Evolutionary conservation across 2,797 vertebrate genomes (phyloP), one percentile per base, ranked within the genome.

Genomic region (Chanos chanos): DNA sequence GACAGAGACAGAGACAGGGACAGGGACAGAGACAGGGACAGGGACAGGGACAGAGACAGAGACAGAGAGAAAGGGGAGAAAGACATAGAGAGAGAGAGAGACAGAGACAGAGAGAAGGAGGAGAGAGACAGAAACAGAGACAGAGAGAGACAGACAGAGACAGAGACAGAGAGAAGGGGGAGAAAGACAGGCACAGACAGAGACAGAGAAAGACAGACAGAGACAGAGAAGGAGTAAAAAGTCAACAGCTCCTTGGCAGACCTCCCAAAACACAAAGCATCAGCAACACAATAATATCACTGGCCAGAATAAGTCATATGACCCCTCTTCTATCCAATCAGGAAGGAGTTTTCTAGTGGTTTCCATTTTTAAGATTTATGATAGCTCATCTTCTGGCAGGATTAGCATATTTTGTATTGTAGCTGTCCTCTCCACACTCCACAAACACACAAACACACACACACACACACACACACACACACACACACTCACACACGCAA

Each of bases 141-240:
- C n/a, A 68, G 64, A 50, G 58, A 53, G 68, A 57, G 64, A 63
- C 54, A 52, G 50, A 41, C 64, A 36, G 9, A 45, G 10, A 43
- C 22, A 30, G 41, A 41, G 61, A 65, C 64, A 45, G 53, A 59
- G 51, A 63, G 50, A 16, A 19, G 30, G 33, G 50, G 24, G 19
- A 56, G n/a, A 59, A 65, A 57, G 70, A 64, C 66, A 67, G 48
- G 70, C 48, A 19, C 52, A 73, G 69, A 64, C 70, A 76, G 74
- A 37, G 30, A 61, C 22, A 25, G 9, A 45, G 36, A 43, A 19
- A 31, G 27, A 40, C 12, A 43, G 48, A 41, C 36, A 25, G 37
- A 44, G 22, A 54, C 37, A 37, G 13, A 30, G 13, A n/a, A 30
- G 25, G 25, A n/a, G 22, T n/a, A 15, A 60, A 49, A 68, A 40